Base-by-base conservation (phyloP, 2,797 vertebrate genomes). In the Bovichtus variegatus region DNA sequence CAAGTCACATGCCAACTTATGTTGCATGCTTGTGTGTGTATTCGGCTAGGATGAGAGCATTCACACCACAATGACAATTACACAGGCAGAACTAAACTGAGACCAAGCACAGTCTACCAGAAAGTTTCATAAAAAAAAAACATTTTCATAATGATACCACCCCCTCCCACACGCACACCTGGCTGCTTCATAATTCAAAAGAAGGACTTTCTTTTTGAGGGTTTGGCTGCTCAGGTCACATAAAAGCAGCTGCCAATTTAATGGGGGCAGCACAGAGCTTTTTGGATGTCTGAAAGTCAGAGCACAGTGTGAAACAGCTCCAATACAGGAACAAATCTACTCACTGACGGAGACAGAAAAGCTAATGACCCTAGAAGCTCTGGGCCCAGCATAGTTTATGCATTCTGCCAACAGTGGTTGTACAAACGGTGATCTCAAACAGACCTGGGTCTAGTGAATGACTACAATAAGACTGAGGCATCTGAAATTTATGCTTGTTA, bases 171-270 rank as follows among this genome's bases (percentile, higher is more conserved):
- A 57, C 41, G 44, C 51, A 50, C 50, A 65, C 68, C 44, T 43
- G 66, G 27, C 44, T 67, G 41, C 31, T 81, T 80, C 64, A 85
- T 80, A 62, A 85, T 85, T 84, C 64, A 89, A 65, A 36, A 71
- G 59, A 64, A 9, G 29, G 36, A 5, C 61, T 76, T 77, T 81
- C 31, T 65, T 64, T 76, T 38, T 51, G 38, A 68, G 41, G 40
- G 40, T 69, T 62, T 63, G 76, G 65, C 77, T 79, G 71, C 60
- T 67, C 50, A 70, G 74, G 80, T 85, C 73, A 82, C 62, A 70
- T 66, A 57, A 84, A 79, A 79, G 65, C 76, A 80, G 72, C 62
- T 86, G 78, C 68, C 53, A 57, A 57, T 84, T 68, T 84, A 86
- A 91, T 86, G 74, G 68, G 68, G 71, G 65, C 57, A 69, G 62